These are phyloP conservation scores for Emydoidea blandingii DNA, from an alignment of 2,797 vertebrate species.

Conservation along the genomic window DNA sequence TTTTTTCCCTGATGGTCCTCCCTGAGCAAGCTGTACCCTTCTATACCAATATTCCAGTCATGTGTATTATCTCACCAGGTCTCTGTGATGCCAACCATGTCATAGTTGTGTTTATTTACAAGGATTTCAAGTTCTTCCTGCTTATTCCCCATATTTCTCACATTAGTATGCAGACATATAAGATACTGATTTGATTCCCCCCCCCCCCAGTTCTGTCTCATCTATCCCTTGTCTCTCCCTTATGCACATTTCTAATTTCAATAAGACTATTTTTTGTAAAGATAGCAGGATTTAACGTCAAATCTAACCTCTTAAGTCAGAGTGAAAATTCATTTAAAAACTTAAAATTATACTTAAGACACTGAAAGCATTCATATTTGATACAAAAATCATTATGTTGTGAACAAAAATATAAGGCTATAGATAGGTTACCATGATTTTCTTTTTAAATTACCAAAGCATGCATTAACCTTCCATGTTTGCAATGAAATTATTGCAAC, in stretches of 20 bases:
- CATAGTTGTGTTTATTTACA: too few relatives aligned
- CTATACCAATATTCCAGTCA: too few relatives aligned
- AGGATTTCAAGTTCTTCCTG: too few relatives aligned
- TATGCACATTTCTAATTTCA: neutral
- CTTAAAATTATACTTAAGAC: neutral
- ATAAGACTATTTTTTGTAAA: neutral
- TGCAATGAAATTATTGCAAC: neutral
- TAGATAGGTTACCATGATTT: neutral
- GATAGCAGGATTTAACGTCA: neutral
- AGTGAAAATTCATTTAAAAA: neutral
- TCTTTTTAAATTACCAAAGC: neutral
- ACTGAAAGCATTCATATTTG: neutral
- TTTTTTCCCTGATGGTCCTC: too few relatives aligned
- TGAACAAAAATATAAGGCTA: neutral
- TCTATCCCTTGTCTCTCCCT: neutral
- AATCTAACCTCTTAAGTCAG: neutral
- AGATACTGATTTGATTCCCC: too few relatives aligned
- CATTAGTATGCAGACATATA: too few relatives aligned
- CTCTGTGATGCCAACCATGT: too few relatives aligned
- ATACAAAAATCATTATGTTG: neutral
- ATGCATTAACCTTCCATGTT: neutral
- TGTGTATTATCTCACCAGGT: too few relatives aligned
- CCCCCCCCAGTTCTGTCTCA: too few relatives aligned
- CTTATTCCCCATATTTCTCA: too few relatives aligned
- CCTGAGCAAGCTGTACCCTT: too few relatives aligned